Base-by-base conservation (phyloP, 2,888 invertebrate genomes). In the Hipparchia sbordonii region DNA sequence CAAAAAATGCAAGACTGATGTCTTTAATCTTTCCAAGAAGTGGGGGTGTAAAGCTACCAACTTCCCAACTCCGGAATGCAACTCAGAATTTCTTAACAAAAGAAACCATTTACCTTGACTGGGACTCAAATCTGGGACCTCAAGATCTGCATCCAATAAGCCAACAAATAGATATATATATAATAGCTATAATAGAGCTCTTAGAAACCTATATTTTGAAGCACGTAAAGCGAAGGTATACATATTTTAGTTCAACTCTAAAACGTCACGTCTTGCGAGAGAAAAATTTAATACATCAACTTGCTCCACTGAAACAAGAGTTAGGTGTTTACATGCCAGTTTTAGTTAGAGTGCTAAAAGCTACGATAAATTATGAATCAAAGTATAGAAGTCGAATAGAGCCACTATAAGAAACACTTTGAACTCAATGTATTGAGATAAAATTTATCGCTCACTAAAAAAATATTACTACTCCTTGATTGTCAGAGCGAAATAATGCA, bases 231-330 rank as follows among this genome's bases (percentile, higher is more conserved):
- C 67, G 70, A 67, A 63, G 70, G 67, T 70, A 74, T 76, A 70
- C 70, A 76, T 76, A 76, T 76, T 76, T 76, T 68, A 75, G 73
- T 62, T 71, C 66, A 23, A 73, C 65, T 74, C 72, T 69, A 69
- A 82, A 80, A 78, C 84, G 88, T 88, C 87, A 89, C 87, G 92
- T 91, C 91, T 84, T 78, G 79, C 78, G 83, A 82, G 84, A 84
- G 86, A 89, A 87, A 89, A 90, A 90, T 90, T 86, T 90, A 89
- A 92, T 92, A 91, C 89, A 90, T 92, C 91, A 90, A 84, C 83
- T 80, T 80, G 88, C 87, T 90, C 87, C 88, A 33, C 57, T 72
- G 71, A 71, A 72, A 74, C 59, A 66, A 75, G 71, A 82, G 81
- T 83, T 81, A 82, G 84, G 83, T 86, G 86, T 86, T 83, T 83